These are phyloP conservation scores for Semnornis frantzii DNA, from an alignment of 2,113 vertebrate species.

Conservation along the genomic window DNA sequence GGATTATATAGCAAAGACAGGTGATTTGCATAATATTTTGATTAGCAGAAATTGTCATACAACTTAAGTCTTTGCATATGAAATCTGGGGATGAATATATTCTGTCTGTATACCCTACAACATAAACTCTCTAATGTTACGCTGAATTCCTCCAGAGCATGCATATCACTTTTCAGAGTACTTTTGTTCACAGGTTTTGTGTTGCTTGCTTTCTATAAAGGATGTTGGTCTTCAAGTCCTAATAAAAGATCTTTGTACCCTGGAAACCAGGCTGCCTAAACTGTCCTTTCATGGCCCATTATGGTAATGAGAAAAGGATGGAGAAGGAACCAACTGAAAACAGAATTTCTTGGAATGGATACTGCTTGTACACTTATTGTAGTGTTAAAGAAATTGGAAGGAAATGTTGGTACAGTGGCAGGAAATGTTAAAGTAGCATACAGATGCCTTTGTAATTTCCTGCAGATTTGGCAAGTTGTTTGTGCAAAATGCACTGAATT, in stretches of 20 bases:
- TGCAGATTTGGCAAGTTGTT: constrained; percentile 4
- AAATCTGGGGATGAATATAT: not conserved
- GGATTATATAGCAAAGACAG: not conserved
- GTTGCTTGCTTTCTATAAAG: not conserved
- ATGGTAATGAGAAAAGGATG: not conserved
- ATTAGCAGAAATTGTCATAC: not conserved
- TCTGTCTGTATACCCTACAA: not conserved
- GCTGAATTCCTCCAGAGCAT: not conserved
- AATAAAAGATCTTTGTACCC: not conserved
- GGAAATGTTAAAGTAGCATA: not conserved
- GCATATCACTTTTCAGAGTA: not conserved
- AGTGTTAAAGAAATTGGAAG: not conserved
- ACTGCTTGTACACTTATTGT: not conserved
- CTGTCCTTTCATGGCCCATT: constrained; percentile 1
- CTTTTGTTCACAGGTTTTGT: constrained; percentile 15
- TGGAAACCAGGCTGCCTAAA: not conserved
- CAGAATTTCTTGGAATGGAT: not conserved
- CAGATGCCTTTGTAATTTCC: not conserved
- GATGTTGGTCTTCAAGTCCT: not conserved
- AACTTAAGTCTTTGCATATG: not conserved
- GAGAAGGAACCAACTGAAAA: not conserved
- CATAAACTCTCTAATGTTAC: not conserved
- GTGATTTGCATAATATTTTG: not conserved
- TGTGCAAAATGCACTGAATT: not conserved
- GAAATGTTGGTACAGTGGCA: not conserved